A percentile compares a stretch with the other conserved stretches of the same genome.
phyloP scores from a whole-genome alignment of 2,888 invertebrate species.

The Tipula unca region DNA sequence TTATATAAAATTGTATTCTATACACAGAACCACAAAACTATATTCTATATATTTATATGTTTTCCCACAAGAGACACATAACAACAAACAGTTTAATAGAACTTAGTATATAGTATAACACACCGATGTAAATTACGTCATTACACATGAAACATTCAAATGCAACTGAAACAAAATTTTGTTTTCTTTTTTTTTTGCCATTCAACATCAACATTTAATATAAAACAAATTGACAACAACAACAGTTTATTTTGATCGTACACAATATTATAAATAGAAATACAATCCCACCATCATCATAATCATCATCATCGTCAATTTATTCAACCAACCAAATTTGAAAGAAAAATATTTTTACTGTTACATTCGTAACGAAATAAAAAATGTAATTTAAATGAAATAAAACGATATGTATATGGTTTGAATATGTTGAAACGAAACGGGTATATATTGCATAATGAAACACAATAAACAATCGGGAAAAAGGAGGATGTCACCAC shows the following conservation, averaged over 20 bases:
- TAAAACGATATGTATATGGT: background rate
- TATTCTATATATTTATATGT: too few species aligned
- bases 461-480: background rate
- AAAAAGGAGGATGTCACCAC: slow-evolving; percentile 17
- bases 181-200: background rate
- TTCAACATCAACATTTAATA: background rate
- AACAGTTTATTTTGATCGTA: background rate
- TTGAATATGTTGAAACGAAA: background rate
- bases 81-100: background rate
- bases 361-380: slow-evolving; percentile 1
- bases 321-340: slow-evolving; percentile 14
- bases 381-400: background rate
- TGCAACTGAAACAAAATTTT: slow-evolving; percentile 41
- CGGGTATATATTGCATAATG: background rate
- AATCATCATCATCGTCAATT: background rate
- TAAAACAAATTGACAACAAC: slow-evolving; percentile 15
- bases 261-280: too few species aligned
- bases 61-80: background rate
- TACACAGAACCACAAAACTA: background rate
- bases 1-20: background rate
- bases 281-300: background rate
- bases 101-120: background rate
- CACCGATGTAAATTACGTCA: slow-evolving; percentile 31
- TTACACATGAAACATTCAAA: slow-evolving; percentile 38
- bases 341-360: background rate